Base-by-base conservation (phyloP, 2,797 vertebrate genomes). In the Takifugu rubripes region DNA sequence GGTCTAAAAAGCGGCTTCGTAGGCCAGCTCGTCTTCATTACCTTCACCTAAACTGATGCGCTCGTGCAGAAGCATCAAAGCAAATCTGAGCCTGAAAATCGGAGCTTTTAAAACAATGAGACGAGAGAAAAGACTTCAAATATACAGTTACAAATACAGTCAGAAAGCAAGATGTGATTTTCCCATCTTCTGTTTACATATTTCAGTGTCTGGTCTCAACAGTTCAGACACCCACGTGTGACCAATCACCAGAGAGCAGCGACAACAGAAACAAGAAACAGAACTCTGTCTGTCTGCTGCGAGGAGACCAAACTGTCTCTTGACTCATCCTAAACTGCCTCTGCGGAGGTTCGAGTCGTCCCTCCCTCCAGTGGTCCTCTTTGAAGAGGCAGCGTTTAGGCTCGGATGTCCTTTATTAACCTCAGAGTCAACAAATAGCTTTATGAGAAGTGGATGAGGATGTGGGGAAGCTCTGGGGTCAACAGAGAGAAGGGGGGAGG, bases 41-140 rank as follows among this genome's bases (percentile, higher is more conserved):
- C 73, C 61, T 56, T 68, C 44, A 61, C 56, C 66, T 58, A 54
- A 54, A 31, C 56, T 47, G 50, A 31, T 26, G 52, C 44, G 60
- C 60, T 65, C 27, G 17, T 31, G 43, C 68, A 40, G 61, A 66
- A 67, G 65, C 54, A 81, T 77, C 68, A 63, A 54, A 58, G 21
- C 52, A 65, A 62, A 73, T 69, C 56, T 69, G 15, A 62, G 50
- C 60, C 5, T 40, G 50, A 21, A 14, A 52, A 75, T 1, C 61
- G 67, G 78, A 79, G 73, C 72, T 58, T 68, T 54, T 63, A 68
- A 74, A 81, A 81, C 84, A 81, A 82, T 87, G 79, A 85, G 74
- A 83, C 69, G 53, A 64, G 49, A 60, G 42, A 54, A 68, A 74
- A 51, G 70, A 61, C 47, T 56, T 70, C 65, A 27, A 56, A 64